Evolutionary conservation across 1,140 invertebrate genomes (phyloP).

Genomic region (Drosophila albomicans): DNA sequence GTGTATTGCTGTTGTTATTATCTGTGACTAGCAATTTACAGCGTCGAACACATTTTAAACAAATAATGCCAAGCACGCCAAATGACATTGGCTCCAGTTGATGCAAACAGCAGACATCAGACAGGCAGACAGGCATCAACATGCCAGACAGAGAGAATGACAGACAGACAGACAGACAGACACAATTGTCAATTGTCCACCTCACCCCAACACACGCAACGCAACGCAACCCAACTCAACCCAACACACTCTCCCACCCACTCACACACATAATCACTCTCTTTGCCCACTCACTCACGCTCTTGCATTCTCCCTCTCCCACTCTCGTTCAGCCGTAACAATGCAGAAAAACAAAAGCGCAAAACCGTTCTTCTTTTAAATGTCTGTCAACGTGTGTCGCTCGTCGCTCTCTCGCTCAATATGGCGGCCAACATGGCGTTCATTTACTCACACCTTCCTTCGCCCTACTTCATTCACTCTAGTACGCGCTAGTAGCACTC

Average conservation of each 20-base stretch:
- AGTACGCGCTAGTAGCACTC: constrained; percentile 35
- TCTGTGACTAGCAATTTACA: constrained; percentile 73
- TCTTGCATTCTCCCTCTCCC: constrained; percentile 9
- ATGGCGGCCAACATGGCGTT: constrained; percentile 83
- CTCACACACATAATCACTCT: not conserved
- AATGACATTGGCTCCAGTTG: constrained; percentile 63
- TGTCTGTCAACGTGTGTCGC: constrained; percentile 70
- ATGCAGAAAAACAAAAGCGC: constrained; percentile 71
- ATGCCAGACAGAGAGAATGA: constrained; percentile 26
- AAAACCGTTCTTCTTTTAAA: constrained; percentile 72
- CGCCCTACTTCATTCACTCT: constrained; percentile 10
- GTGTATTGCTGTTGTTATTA: constrained; percentile 59
- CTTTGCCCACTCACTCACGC: not conserved
- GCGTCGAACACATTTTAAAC: constrained; percentile 71
- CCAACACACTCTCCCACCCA: constrained; percentile 13
- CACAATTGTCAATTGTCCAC: constrained; percentile 53
- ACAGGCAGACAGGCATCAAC: constrained; percentile 44
- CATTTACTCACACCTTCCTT: constrained; percentile 72
- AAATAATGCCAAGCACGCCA: constrained; percentile 72
- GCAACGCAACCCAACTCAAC: not conserved
- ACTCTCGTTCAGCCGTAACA: constrained; percentile 53
- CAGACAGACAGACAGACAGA: constrained; percentile 31
- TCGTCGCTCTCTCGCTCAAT: constrained; percentile 65
- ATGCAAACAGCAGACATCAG: not conserved
- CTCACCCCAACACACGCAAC: constrained; percentile 4